Conservation (phyloP, 2,113 vertebrate species). For the Puntigrus tetrazona region DNA sequence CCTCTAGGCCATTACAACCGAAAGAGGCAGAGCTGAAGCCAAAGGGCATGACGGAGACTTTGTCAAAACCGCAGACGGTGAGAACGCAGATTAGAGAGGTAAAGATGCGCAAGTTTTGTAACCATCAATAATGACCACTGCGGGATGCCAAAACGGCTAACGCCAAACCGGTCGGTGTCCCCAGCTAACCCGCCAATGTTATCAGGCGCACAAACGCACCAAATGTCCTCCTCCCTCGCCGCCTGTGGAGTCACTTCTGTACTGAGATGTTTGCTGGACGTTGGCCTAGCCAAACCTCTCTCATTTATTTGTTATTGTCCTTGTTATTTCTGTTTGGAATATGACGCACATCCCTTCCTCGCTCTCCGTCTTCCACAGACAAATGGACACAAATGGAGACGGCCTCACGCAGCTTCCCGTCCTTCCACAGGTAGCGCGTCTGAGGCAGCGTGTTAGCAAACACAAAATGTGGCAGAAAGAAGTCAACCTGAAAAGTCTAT, state of each 20-base stretch:
- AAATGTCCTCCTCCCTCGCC: conserved; percentile 9
- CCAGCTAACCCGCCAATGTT: neutral
- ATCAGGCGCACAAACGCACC: neutral
- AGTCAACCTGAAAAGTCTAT: neutral
- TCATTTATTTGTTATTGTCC: conserved; percentile 57
- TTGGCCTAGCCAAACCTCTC: conserved; percentile 51
- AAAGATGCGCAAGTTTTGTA: neutral
- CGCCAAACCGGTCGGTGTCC: conserved; percentile 15
- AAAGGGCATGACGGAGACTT: neutral
- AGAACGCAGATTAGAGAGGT: neutral
- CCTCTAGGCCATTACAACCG: neutral
- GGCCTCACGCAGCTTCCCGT: neutral
- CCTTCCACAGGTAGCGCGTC: conserved; percentile 15
- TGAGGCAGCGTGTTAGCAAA: conserved; percentile 7
- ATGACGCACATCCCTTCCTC: conserved; percentile 60
- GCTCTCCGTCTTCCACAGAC: conserved; percentile 30
- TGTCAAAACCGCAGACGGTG: conserved; percentile 8
- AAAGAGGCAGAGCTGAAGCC: neutral
- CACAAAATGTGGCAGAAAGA: conserved; percentile 23
- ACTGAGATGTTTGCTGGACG: conserved; percentile 47
- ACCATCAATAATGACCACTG: neutral
- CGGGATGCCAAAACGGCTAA: neutral
- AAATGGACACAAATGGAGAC: conserved; percentile 31
- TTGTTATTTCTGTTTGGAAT: conserved; percentile 55
- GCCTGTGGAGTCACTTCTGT: conserved; percentile 28